A percentile compares a stretch with the other conserved stretches of the same genome.
These are phyloP conservation scores for Panzeria rudis DNA, from an alignment of 2,888 invertebrate genomes.

Conservation along the genomic window DNA sequence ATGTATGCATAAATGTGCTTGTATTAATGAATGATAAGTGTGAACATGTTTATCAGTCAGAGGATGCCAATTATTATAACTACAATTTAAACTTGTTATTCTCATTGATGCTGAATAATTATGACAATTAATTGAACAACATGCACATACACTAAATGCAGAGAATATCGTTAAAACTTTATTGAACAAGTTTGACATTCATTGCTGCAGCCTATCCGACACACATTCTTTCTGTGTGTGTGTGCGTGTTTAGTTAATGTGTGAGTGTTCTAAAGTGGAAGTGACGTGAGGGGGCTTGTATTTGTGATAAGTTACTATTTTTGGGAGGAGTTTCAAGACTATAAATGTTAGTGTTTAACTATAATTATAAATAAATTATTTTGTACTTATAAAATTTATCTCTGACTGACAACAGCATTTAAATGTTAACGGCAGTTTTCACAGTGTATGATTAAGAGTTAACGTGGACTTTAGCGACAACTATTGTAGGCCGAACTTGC, in stretches of 20 bases:
- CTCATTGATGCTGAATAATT: slow-evolving; percentile 18
- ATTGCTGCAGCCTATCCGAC: not conserved
- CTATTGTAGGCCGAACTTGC: too few relatives aligned
- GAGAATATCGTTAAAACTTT: not conserved
- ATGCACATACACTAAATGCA: not conserved
- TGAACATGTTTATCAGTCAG: slow-evolving; percentile 8
- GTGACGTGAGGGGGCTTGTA: too few relatives aligned
- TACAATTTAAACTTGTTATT: slow-evolving; percentile 3
- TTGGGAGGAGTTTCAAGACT: not conserved
- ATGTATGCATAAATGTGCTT: not conserved
- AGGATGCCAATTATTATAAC: slow-evolving; percentile 21
- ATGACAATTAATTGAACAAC: slow-evolving; percentile 35
- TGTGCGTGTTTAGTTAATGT: not conserved
- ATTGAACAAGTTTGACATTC: too few relatives aligned
- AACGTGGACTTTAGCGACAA: too few relatives aligned
- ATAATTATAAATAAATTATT: slow-evolving; percentile 13
- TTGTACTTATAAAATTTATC: not conserved
- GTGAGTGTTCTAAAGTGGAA: too few relatives aligned
- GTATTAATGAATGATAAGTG: slow-evolving; percentile 1
- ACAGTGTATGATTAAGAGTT: too few relatives aligned
- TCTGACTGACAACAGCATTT: too few relatives aligned
- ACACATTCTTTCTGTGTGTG: not conserved
- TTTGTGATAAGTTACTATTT: slow-evolving; percentile 2
- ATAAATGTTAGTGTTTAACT: not conserved
- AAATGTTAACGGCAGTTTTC: too few relatives aligned